Percentiles rank a stretch among this genome's conserved stretches.
Evolutionary conservation across 1,140 invertebrate genomes (phyloP).

Genomic region (Rhysida immarginata): DNA sequence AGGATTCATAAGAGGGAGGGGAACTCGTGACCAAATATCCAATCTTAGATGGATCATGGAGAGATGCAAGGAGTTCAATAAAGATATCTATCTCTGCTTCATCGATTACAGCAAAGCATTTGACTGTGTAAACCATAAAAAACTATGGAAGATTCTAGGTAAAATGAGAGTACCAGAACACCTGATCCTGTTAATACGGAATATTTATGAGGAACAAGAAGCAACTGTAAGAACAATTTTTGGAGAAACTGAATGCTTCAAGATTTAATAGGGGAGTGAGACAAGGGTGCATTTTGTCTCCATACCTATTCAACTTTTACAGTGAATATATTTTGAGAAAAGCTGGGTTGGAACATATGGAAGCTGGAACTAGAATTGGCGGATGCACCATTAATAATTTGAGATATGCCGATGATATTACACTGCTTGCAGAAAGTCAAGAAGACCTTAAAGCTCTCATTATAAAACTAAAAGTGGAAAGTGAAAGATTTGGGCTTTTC

Average conservation of each 20-base stretch:
- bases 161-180: not conserved
- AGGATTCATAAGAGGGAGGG: not conserved
- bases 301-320: not conserved
- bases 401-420: not conserved
- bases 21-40: not conserved
- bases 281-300: conserved; percentile 1
- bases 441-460: not conserved
- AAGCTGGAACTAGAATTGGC: not conserved
- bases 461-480: not conserved
- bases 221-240: not conserved
- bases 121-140: not conserved
- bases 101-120: conserved; percentile 1
- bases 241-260: conserved; percentile 3
- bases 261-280: not conserved
- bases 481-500: not conserved
- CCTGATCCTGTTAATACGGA: not conserved
- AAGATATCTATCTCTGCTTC: not conserved
- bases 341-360: not conserved
- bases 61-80: not conserved
- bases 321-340: not conserved
- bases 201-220: not conserved
- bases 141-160: not conserved
- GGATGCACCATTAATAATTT: not conserved
- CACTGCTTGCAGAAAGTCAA: not conserved
- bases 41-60: not conserved